These are phyloP conservation scores for Plestiodon gilberti DNA, from an alignment of 2,113 vertebrate genomes.

Conservation along the genomic window DNA sequence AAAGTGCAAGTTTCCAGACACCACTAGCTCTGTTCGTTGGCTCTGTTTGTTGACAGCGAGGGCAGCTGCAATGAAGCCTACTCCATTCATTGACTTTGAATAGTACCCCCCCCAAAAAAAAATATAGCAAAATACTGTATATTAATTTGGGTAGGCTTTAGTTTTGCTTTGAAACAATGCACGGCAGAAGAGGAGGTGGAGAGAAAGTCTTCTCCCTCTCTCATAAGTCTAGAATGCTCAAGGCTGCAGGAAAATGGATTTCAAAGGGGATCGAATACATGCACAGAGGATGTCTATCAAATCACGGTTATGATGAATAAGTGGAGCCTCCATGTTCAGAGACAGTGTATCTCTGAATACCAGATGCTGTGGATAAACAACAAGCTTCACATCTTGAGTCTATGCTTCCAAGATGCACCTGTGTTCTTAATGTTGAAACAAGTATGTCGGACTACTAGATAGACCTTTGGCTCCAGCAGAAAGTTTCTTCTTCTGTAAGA, in stretches of 20 bases:
- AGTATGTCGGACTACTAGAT: no score
- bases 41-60: background rate
- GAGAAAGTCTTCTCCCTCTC: background rate
- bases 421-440: no score
- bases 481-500: no score
- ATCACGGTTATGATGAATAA: background rate
- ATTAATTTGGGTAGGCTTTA: background rate
- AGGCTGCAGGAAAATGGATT: background rate
- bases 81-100: background rate
- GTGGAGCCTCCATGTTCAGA: no score
- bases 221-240: background rate
- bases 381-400: no score
- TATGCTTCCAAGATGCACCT: no score
- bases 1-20: background rate
- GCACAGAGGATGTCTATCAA: background rate
- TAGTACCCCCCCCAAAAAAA: background rate
- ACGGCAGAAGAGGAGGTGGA: background rate
- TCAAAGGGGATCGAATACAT: background rate
- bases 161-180: background rate
- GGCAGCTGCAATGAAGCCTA: background rate
- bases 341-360: no score
- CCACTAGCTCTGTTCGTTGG: background rate
- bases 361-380: no score
- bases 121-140: background rate
- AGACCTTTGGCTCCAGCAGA: no score